These are phyloP conservation scores for Centroberyx gerrardi DNA, from an alignment of 2,797 vertebrate species.

Conservation along the genomic window DNA sequence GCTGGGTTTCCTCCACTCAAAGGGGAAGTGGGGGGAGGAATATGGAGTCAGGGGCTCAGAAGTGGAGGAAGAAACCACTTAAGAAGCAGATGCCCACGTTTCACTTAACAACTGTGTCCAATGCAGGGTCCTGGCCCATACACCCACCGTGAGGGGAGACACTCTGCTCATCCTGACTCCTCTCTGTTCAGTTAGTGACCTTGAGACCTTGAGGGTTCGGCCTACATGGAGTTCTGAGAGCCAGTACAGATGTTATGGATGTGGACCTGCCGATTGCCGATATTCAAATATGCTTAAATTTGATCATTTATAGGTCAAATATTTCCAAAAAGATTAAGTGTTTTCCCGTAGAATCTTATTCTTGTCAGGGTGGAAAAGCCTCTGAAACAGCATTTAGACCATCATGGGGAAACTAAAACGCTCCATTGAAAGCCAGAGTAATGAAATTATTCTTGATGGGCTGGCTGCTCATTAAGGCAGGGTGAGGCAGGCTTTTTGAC, in stretches of 20 bases:
- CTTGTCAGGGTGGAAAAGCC: neutral
- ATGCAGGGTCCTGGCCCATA: constrained; percentile 30
- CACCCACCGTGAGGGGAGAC: constrained; percentile 18
- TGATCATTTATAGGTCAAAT: too few relatives aligned
- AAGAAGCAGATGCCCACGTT: constrained; percentile 72
- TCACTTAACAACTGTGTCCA: constrained; percentile 78
- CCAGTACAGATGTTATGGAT: neutral
- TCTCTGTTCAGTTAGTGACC: constrained; percentile 27
- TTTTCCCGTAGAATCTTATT: neutral
- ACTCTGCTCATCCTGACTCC: neutral
- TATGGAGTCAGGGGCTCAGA: constrained; percentile 52
- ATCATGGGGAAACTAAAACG: neutral
- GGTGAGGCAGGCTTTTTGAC: neutral
- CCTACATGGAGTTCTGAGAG: neutral
- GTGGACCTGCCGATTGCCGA: neutral
- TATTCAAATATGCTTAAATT: too few relatives aligned
- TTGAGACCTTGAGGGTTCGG: neutral
- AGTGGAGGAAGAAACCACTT: constrained; percentile 59
- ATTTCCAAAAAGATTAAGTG: too few relatives aligned
- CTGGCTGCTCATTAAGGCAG: neutral
- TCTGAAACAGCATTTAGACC: neutral
- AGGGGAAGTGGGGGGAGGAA: constrained; percentile 13
- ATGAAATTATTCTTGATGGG: neutral
- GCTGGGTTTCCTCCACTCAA: constrained; percentile 50
- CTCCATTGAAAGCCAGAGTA: neutral